phyloP scores from a whole-genome alignment of 1,140 invertebrate species.

The Ips nitidus region DNA sequence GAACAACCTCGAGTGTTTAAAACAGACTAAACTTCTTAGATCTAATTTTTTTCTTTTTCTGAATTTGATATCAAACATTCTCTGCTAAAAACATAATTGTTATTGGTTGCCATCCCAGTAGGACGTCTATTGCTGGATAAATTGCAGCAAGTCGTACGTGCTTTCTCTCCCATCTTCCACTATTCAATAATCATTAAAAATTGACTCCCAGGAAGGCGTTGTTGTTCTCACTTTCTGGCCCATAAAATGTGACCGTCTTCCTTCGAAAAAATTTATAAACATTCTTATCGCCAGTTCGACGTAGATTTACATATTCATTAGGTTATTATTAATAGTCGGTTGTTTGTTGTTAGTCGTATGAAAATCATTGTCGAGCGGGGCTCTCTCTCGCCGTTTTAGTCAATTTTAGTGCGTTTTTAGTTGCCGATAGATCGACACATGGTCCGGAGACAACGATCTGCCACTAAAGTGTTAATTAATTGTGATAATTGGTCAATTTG shows the following conservation, averaged over 20 bases:
- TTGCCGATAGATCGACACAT: constrained; percentile 18
- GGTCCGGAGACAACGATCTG: not conserved
- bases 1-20: too few species aligned
- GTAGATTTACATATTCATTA: constrained; percentile 16
- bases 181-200: too few species aligned
- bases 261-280: not conserved
- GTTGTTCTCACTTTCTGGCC: not conserved
- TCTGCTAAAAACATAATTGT: too few species aligned
- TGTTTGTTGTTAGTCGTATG: constrained; percentile 14
- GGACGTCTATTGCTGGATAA: too few species aligned
- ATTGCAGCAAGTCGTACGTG: too few species aligned
- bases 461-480: constrained; percentile 13
- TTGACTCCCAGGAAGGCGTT: not conserved
- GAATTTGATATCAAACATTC: too few species aligned
- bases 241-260: not conserved
- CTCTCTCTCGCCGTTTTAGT: constrained; percentile 7
- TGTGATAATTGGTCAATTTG: constrained; percentile 2
- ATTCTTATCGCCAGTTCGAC: constrained; percentile 13
- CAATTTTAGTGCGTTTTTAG: constrained; percentile 23
- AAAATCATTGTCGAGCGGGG: constrained; percentile 8
- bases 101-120: too few species aligned
- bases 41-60: too few species aligned
- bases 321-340: constrained; percentile 17
- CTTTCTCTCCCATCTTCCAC: too few species aligned
- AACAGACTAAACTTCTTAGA: too few species aligned